Evolutionary conservation across 2,888 invertebrate species (phyloP).

Genomic region (Microchrysa polita): DNA sequence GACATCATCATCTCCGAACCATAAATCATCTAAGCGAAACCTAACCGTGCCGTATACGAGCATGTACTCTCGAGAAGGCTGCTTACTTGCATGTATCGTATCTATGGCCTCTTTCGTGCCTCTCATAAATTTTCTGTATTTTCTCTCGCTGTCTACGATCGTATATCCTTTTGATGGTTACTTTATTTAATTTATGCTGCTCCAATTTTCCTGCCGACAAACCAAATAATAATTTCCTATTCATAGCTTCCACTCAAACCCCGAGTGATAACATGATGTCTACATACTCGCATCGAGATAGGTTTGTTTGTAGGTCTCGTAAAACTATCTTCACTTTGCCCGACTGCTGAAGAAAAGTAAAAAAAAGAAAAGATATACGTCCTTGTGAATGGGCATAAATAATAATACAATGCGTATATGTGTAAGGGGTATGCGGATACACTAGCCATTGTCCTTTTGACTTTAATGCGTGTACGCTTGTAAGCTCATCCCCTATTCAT

Average conservation of each 20-base stretch:
- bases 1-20: too few species aligned
- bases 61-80: too few species aligned
- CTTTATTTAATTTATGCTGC: conserved; percentile 36
- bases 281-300: too few species aligned
- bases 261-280: background rate
- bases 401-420: background rate
- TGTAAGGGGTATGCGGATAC: background rate
- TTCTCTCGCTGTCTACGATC: background rate
- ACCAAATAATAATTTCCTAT: conserved; percentile 31
- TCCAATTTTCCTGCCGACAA: conserved; percentile 10
- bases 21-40: conserved; percentile 15
- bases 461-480: background rate
- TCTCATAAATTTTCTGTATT: conserved; percentile 1
- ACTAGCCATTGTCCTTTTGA: conserved; percentile 21
- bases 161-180: conserved; percentile 36
- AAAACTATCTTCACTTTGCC: background rate
- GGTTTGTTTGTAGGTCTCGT: background rate
- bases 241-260: conserved; percentile 15
- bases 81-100: background rate
- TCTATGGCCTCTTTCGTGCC: background rate
- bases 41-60: background rate
- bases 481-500: background rate
- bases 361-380: background rate
- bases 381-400: background rate
- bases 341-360: too few species aligned